A percentile compares a stretch with the other conserved stretches of the same genome.
Evolutionary conservation across 2,888 invertebrate genomes (phyloP).

Genomic region (Lasioglossum zephyrum): DNA sequence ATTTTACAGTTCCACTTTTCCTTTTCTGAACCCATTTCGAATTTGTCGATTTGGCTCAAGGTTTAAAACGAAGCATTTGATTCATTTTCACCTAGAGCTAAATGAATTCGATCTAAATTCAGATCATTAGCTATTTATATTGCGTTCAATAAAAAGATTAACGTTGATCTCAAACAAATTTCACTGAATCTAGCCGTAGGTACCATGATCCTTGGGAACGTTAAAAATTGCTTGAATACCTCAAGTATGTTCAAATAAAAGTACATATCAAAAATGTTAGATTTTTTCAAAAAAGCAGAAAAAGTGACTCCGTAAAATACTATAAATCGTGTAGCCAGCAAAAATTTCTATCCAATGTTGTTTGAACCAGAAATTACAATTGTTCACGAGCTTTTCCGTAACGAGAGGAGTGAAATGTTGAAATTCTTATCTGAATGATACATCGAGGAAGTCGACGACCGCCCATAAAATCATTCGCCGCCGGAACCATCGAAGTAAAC

Average conservation of each 20-base stretch:
- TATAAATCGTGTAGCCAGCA: not conserved
- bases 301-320: not conserved
- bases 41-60: not conserved
- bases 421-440: not conserved
- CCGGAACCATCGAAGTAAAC: constrained; percentile 28
- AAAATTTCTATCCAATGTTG: not conserved
- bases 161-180: too few species aligned
- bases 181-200: too few species aligned
- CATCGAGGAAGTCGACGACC: constrained; percentile 31
- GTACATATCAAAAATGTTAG: not conserved
- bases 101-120: not conserved
- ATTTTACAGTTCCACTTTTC: not conserved
- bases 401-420: not conserved
- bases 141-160: not conserved
- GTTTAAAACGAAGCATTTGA: not conserved
- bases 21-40: not conserved
- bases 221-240: too few species aligned
- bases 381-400: not conserved
- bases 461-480: constrained; percentile 32
- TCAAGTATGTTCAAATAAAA: not conserved
- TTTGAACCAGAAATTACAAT: too few species aligned
- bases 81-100: not conserved
- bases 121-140: not conserved
- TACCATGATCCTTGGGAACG: too few species aligned
- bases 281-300: not conserved